Evolutionary conservation across 2,797 vertebrate genomes (phyloP), one percentile per base, ranked within the genome.

Genomic region (Avahi laniger): DNA sequence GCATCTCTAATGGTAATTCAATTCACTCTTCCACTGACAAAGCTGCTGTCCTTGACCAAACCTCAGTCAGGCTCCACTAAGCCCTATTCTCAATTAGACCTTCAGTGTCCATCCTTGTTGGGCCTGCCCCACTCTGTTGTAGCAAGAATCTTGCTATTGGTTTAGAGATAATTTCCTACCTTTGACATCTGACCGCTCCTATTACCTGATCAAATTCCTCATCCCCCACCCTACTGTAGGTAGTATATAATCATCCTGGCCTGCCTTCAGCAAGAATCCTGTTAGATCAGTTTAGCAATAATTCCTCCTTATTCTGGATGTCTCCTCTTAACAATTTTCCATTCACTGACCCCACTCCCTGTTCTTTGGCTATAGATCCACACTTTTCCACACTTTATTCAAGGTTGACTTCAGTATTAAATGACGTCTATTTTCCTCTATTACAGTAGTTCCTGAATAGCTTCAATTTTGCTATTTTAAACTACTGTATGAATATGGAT

Each of bases 1-100:
- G 10, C 26, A 26, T 63, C 1, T 0, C 6, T 22, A 14, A 13
- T 10, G 15, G 6, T 75, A 14, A 61, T n/a, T 61, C 10, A 13
- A 4, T 78, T 89, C 11, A 30, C 10, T 80, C 38, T 80, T 30
- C 43, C 1, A 41, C 3, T 70, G 48, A 30, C 14, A 33, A 86
- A 48, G 4, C 33, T 33, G 1, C 13, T 65, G 5, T 38, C 13
- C 61, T 54, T 15, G 15, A n/a, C 30, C 14, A 70, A 67, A 94
- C 43, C 15, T 48, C 7, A 43, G 17, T 6, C 9, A 35, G 7
- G 6, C 9, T 67, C 18, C 2, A 26, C 20, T n/a, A 20, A 30
- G 3, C 2, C 33, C 18, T 46, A 28, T 61, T 69, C 35, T 50
- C 48, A 20, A 15, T n/a, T 79, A 43, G 35, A 33, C 17, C 13